Conservation (phyloP, 1,140 invertebrate species). For the Formica exsecta region DNA sequence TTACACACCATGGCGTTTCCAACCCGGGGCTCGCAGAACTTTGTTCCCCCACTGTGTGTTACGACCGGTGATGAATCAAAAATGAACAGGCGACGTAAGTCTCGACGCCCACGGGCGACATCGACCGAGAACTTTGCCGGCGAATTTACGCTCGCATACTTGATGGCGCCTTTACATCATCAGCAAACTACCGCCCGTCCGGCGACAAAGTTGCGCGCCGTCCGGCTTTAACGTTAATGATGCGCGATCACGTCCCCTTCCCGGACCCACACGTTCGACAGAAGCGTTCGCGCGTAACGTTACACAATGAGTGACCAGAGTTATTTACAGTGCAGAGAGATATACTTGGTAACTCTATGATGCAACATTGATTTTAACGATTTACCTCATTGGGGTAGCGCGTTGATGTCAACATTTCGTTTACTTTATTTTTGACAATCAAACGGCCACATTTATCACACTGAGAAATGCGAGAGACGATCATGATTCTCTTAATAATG, state of each 20-base stretch:
- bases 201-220: conserved; percentile 43
- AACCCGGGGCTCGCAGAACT: conserved; percentile 23
- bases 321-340: background rate
- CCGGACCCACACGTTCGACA: conserved; percentile 12
- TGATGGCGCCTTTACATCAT: conserved; percentile 62
- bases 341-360: background rate
- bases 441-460: background rate
- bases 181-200: background rate
- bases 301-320: background rate
- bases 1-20: conserved; percentile 51
- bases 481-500: too few species aligned
- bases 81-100: conserved; percentile 64
- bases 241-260: conserved; percentile 23
- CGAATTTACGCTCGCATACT: conserved; percentile 59
- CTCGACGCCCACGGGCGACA: conserved; percentile 49
- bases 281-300: conserved; percentile 8
- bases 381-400: background rate
- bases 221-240: conserved; percentile 49
- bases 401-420: background rate
- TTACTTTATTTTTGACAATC: background rate
- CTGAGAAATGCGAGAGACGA: background rate
- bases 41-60: conserved; percentile 34
- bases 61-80: conserved; percentile 62
- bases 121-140: conserved; percentile 55
- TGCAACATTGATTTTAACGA: conserved; percentile 34